Conservation (phyloP, 2,113 vertebrate species). For the Ardeotis arabs region DNA sequence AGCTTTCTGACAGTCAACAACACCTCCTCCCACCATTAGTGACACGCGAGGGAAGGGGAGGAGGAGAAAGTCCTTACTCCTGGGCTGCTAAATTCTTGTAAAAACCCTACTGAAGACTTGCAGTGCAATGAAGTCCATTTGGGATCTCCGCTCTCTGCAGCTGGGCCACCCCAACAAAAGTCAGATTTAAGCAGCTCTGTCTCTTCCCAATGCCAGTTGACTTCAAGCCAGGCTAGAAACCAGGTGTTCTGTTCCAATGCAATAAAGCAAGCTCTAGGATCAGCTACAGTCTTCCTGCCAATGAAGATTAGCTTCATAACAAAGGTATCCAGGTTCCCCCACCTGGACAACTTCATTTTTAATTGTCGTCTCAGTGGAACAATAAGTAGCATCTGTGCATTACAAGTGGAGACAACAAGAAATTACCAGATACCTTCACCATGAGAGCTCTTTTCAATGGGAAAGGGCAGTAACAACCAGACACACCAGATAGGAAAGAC, state of each 20-base stretch:
- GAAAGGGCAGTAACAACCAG: not conserved
- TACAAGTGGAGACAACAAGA: not conserved
- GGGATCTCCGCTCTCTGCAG: not conserved
- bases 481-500: not conserved
- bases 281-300: not conserved
- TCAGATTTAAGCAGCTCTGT: not conserved
- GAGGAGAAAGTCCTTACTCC: not conserved
- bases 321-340: not conserved
- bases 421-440: fast-evolving
- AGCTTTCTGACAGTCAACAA: not conserved
- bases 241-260: not conserved
- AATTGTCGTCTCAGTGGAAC: not conserved
- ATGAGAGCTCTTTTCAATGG: not conserved
- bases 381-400: no score
- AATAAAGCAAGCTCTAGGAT: not conserved
- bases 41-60: not conserved
- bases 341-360: not conserved
- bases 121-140: not conserved
- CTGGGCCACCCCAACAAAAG: not conserved
- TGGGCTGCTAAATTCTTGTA: not conserved
- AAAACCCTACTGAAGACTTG: not conserved
- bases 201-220: not conserved
- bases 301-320: not conserved
- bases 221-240: not conserved
- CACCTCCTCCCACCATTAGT: not conserved